Conservation (phyloP, 1,140 invertebrate species). For the Pachyrhynchus sulphureomaculatus region DNA sequence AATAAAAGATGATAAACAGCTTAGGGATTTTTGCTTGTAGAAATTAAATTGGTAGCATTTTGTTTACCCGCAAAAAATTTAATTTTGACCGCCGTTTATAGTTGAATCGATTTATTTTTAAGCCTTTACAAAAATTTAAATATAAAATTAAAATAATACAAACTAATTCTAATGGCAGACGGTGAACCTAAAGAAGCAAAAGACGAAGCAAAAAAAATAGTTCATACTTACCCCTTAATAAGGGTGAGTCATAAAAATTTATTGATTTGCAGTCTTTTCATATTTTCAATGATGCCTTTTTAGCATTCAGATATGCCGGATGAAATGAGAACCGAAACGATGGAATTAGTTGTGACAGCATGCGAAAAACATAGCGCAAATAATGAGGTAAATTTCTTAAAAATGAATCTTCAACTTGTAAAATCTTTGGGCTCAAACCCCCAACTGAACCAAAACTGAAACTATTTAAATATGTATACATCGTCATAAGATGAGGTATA, state of each 20-base stretch:
- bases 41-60: not conserved
- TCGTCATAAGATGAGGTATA: too few species aligned
- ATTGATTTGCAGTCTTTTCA: constrained; percentile 3
- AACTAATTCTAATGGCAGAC: constrained; percentile 48
- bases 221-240: constrained; percentile 73
- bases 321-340: constrained; percentile 84
- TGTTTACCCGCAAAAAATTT: constrained; percentile 9
- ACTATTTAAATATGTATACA: not conserved
- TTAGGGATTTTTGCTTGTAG: not conserved
- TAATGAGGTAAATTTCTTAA: constrained; percentile 64
- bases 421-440: not conserved
- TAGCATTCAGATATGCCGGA: constrained; percentile 88
- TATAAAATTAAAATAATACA: not conserved
- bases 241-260: constrained; percentile 57
- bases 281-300: constrained; percentile 38
- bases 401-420: not conserved
- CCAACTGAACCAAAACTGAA: not conserved
- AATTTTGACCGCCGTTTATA: constrained; percentile 9
- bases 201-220: constrained; percentile 64
- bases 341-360: constrained; percentile 87
- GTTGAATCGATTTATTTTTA: not conserved
- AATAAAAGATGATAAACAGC: too few species aligned
- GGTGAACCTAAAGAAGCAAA: constrained; percentile 54
- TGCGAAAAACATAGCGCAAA: constrained; percentile 87
- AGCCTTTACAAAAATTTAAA: not conserved